Conservation (phyloP, 2,888 invertebrate species). For the Cabera pusaria region DNA sequence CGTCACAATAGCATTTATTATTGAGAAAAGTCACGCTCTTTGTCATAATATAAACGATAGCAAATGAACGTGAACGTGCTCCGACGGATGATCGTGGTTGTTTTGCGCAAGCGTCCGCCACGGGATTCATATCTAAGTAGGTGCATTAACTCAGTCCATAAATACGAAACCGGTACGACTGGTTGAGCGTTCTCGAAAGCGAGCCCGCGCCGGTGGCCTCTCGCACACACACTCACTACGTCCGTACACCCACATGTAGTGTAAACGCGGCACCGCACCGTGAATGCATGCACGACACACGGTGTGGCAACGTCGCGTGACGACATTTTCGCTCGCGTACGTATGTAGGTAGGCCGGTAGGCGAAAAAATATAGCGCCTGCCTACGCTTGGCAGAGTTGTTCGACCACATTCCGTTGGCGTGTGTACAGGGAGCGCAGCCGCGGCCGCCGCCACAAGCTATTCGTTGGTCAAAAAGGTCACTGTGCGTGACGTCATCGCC, state of each 20-base stretch:
- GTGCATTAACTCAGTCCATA: slow-evolving; percentile 79
- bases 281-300: slow-evolving; percentile 74
- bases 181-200: slow-evolving; percentile 82
- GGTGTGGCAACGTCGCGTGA: slow-evolving; percentile 83
- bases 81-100: slow-evolving; percentile 52
- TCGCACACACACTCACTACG: slow-evolving; percentile 69
- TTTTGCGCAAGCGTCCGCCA: slow-evolving; percentile 75
- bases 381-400: slow-evolving; percentile 80
- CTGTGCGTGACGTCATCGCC: slow-evolving; percentile 71
- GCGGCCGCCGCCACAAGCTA: slow-evolving; percentile 55
- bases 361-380: slow-evolving; percentile 79
- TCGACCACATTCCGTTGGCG: slow-evolving; percentile 80
- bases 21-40: slow-evolving; percentile 47
- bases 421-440: slow-evolving; percentile 61
- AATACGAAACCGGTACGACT: slow-evolving; percentile 79
- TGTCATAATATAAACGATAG: slow-evolving; percentile 54
- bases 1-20: slow-evolving; percentile 47
- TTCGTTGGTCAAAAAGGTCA: slow-evolving; percentile 79
- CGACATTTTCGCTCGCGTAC: slow-evolving; percentile 84
- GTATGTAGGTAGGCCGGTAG: slow-evolving; percentile 76
- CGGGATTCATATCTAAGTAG: slow-evolving; percentile 77
- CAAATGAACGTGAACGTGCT: slow-evolving; percentile 55
- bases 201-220: slow-evolving; percentile 77
- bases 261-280: slow-evolving; percentile 61
- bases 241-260: slow-evolving; percentile 77